Evolutionary conservation across 64 coral and sea anemone genomes (phyloP), one percentile per base, ranked within the genome.

Genomic region (Platygyra sinensis): DNA sequence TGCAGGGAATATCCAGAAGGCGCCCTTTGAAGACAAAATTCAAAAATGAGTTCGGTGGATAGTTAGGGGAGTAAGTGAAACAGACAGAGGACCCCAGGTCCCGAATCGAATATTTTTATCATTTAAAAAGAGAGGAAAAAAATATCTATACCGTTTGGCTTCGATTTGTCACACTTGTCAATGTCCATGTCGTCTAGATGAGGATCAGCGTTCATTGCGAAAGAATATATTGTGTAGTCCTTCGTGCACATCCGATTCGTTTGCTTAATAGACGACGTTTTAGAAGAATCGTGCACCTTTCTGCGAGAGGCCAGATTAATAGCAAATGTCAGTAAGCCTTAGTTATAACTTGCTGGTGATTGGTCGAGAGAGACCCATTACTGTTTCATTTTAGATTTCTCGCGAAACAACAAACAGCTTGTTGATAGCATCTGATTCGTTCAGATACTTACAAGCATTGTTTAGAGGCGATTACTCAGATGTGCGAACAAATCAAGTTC

Each of bases 1-100:
- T 95, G 60, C 97, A 99, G 2, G 94, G 91, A 82, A 99, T 95
- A 62, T 99, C 94, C 15, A 99, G 39, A 8, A 93, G 88, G 69
- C 97, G 97, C 1, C 94, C 97, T 99, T 31, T 12, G 1, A 62
- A 62, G 17, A 49, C 18, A 51, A 60, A 88, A 31, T 36, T 20
- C 2, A 71, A 67, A n/a, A n/a, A 28, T 72, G 33, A 28, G 20
- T n/a, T 33, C 12, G 17, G 20, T n/a, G 54, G 62, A 63, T 63
- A 88, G 54, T 80, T 80, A 80, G 78, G 32, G 60, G 51, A 85
- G 33, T 42, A 39, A 64, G 24, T 25, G 20, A 25, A 69, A 69
- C 22, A 69, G 22, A 69, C 4, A 27, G 4, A 18, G 78, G 36
- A 62, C 3, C 42, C 36, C 42, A 86, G 72, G 29, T 49, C 62